Evolutionary conservation across 1,140 invertebrate species (phyloP), one percentile per base, ranked within the genome.

Genomic region (Harlomillsia oculata): DNA sequence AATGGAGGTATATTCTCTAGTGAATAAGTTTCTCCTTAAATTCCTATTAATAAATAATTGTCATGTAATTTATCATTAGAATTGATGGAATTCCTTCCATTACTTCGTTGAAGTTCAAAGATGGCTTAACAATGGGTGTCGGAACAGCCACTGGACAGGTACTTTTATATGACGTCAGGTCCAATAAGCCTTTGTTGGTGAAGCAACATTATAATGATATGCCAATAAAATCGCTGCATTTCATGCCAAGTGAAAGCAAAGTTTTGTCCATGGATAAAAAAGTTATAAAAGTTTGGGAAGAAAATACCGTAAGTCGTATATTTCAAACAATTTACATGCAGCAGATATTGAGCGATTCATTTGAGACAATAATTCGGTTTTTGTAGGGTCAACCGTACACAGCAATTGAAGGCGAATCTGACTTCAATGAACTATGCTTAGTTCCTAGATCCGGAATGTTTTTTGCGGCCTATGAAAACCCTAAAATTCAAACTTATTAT

Each of bases 151-250:
- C 87, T 41, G 96, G 96, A 0, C 90, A 97, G 76, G 78, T 97
- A 26, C 75, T 98, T 3, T 70, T 99, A 0, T 99, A 97, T 71
- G 96, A 99, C 71, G 83, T 99, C 46, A 79, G 96, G 59, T 87
- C 92, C 5, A 83, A 82, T 64, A 90, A 88, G 69, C 95, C 96
- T 13, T 76, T 88, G 32, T 70, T 85, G 26, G 75, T 93, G 1
- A 98, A 99, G 73, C 93, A 99, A 76, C 95, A 99, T 65, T 84
- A 90, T 75, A 93, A 96, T 74, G 87, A 84, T 51, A 75, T 90
- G 40, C 90, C 94, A 0, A 97, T 99, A 28, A 91, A 84, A 70
- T 81, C 82, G 67, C 77, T 99, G 40, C 83, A 87, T 45, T 99
- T 94, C 67, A 87, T 94, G 69, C 74, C 79, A 54, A 72, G 78